Evolutionary conservation across 1,140 invertebrate genomes (phyloP), one percentile per base, ranked within the genome.

Genomic region (Ditylenchus dipsaci): DNA sequence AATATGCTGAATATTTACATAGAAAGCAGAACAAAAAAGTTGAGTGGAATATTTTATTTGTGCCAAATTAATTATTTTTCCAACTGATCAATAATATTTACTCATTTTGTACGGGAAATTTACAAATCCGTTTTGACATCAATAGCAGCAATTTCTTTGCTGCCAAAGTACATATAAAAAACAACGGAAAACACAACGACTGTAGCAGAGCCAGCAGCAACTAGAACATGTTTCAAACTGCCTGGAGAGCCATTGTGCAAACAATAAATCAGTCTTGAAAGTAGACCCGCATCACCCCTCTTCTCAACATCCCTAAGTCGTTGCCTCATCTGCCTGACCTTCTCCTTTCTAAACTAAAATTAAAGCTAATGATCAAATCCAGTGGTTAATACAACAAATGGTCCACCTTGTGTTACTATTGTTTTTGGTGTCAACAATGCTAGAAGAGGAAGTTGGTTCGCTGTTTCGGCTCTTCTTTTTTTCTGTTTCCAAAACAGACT

Each of bases 301-400:
- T 49, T n/a, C 27, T 67, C 65, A 49, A 67, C 57, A 38, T 53
- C 43, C n/a, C 60, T 56, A 27, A 67, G 33, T 1, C 42, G 26
- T n/a, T 67, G 61, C 47, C 60, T 62, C 65, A 67, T 67, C 53
- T 62, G 30, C 42, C 60, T 17, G 23, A 67, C 49, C 29, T 45
- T 67, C 53, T 67, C 43, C 47, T 62, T 67, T 67, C 65, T 67
- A 67, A 67, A 67, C 65, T 67, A 63, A 60, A 67, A 30, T 61
- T 63, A 27, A 67, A 27, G 57, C 43, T 23, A 23, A 38, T 62
- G 43, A 47, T 42, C 13, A 1, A 47, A 38, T 62, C 21, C 13
- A 38, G 1, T 53, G 7, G 7, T 7, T 7, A 57, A 13, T 11
- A 57, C 13, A 13, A 38, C 33, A 38, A 38, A 38, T 38, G 11